These are phyloP conservation scores for Amyelois transitella DNA, from an alignment of 1,140 invertebrate species.

Conservation along the genomic window DNA sequence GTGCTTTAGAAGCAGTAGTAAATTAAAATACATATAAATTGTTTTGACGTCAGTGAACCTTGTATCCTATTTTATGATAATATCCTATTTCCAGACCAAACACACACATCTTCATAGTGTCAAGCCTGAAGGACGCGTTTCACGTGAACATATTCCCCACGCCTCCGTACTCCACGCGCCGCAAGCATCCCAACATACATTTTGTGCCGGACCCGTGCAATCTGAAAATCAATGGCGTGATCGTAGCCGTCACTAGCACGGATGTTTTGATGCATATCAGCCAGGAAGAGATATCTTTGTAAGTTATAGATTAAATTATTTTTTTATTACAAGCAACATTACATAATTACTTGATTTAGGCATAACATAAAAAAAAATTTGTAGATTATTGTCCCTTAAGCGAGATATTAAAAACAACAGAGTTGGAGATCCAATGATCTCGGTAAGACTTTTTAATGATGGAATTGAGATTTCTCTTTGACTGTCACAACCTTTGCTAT, in stretches of 20 bases:
- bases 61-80: neutral
- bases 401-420: too few relatives aligned
- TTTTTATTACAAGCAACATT: too few relatives aligned
- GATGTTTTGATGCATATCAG: conserved; percentile 88
- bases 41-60: too few relatives aligned
- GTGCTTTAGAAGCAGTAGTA: too few relatives aligned
- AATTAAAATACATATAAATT: too few relatives aligned
- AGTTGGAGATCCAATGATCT: too few relatives aligned
- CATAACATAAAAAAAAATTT: too few relatives aligned
- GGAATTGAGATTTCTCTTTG: too few relatives aligned
- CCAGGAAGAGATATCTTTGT: conserved; percentile 85
- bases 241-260: conserved; percentile 85
- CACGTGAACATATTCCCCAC: conserved; percentile 88
- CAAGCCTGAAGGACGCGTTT: conserved; percentile 85
- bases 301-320: conserved; percentile 67
- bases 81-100: conserved; percentile 72
- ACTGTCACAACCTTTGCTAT: too few relatives aligned
- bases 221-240: conserved; percentile 84
- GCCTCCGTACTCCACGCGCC: conserved; percentile 77
- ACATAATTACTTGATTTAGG: too few relatives aligned
- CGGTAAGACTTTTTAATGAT: too few relatives aligned
- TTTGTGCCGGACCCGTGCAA: conserved; percentile 87
- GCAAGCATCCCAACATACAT: conserved; percentile 76
- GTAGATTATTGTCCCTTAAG: too few relatives aligned
- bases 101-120: conserved; percentile 83